Percentiles rank a stretch among this genome's conserved stretches.
Conservation (phyloP, 2,888 invertebrate species). For the Cephus runcator region DNA sequence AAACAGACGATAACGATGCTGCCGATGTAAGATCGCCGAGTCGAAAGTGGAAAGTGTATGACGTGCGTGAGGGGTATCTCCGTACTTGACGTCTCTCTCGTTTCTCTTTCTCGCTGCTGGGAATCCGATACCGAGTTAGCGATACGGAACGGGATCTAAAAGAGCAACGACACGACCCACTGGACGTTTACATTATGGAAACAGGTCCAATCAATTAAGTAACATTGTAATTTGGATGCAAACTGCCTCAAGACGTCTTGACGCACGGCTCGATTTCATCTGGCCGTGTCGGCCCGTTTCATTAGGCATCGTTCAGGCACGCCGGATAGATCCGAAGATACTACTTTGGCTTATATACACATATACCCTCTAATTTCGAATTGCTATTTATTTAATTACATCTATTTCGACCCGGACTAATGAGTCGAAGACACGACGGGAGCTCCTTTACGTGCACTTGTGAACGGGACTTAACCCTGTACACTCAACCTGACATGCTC, state of each 20-base stretch:
- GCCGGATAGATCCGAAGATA: constrained; percentile 12
- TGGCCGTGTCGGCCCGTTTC: constrained; percentile 3
- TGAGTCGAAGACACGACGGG: constrained; percentile 7
- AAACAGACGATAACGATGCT: neutral
- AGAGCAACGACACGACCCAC: neutral
- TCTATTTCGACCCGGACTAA: constrained; percentile 15
- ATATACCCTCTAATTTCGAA: constrained; percentile 30
- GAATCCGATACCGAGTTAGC: neutral
- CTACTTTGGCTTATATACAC: neutral
- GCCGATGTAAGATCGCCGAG: neutral
- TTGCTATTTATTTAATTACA: constrained; percentile 43
- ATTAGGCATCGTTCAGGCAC: constrained; percentile 10
- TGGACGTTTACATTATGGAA: neutral
- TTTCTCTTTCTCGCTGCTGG: neutral
- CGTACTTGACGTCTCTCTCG: neutral
- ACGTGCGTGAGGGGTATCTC: neutral
- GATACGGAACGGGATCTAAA: neutral
- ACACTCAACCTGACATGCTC: neutral
- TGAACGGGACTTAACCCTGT: neutral
- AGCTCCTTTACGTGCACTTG: neutral
- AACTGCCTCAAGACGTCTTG: constrained; percentile 6
- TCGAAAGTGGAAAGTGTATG: neutral
- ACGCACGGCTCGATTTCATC: constrained; percentile 7
- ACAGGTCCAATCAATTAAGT: constrained; percentile 12
- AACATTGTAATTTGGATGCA: constrained; percentile 18